phyloP scores from a whole-genome alignment of 2,113 vertebrate species.

The Cebidichthys violaceus region DNA sequence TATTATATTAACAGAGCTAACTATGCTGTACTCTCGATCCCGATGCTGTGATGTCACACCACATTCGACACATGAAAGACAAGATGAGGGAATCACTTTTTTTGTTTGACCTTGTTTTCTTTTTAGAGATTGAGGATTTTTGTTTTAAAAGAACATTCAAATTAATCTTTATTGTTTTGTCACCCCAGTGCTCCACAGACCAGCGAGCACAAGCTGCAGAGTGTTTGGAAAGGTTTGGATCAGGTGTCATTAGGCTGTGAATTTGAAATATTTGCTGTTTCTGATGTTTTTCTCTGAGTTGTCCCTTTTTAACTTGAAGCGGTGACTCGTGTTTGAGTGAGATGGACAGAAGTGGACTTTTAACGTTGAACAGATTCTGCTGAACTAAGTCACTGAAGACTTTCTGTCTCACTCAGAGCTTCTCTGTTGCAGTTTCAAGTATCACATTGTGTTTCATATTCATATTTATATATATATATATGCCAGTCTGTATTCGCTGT shows the following conservation, averaged over 20 bases:
- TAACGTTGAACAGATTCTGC: not conserved
- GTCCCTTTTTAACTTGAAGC: constrained; percentile 71
- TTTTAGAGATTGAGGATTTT: constrained; percentile 26
- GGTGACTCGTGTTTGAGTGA: constrained; percentile 30
- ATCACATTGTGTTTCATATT: constrained; percentile 1
- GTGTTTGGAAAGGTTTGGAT: constrained; percentile 17
- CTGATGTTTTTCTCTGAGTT: constrained; percentile 36
- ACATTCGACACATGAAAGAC: constrained; percentile 28
- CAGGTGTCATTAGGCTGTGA: constrained; percentile 9
- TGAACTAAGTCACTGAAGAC: not conserved
- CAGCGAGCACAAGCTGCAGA: constrained; percentile 41
- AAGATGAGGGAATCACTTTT: constrained; percentile 59
- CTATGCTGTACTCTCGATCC: constrained; percentile 38
- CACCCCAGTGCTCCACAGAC: constrained; percentile 2
- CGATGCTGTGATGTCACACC: constrained; percentile 43
- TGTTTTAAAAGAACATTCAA: constrained; percentile 36
- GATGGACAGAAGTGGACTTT: not conserved
- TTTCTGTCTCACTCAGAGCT: constrained; percentile 7
- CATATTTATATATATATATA: not conserved
- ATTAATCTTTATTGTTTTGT: not conserved
- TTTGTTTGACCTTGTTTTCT: constrained; percentile 42
- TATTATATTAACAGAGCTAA: constrained; percentile 42
- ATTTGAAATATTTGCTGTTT: constrained; percentile 30
- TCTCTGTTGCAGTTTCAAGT: constrained; percentile 5
- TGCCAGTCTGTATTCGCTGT: not conserved